These are phyloP conservation scores for Troides helena DNA, from an alignment of 2,888 invertebrate genomes.

Conservation along the genomic window DNA sequence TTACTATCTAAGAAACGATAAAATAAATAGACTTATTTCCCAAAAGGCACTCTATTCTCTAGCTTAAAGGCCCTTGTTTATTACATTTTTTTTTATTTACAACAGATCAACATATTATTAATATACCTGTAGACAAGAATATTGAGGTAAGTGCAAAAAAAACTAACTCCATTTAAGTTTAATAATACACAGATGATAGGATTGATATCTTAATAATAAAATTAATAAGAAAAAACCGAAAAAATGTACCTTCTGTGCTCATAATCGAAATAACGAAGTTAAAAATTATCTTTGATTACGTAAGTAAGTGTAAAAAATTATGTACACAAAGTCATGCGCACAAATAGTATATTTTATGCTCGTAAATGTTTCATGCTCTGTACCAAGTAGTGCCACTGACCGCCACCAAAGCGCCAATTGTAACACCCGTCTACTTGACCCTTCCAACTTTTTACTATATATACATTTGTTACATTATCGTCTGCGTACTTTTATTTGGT, in stretches of 20 bases:
- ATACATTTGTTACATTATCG: slow-evolving; percentile 55
- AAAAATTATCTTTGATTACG: not conserved
- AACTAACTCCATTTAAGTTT: too few species aligned
- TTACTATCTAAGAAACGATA: not conserved
- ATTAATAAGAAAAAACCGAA: too few species aligned
- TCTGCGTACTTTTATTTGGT: slow-evolving; percentile 40
- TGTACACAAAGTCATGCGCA: not conserved
- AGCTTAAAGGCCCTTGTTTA: too few species aligned
- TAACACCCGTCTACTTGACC: slow-evolving; percentile 70
- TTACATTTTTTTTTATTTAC: too few species aligned
- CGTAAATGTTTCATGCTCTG: slow-evolving; percentile 42
- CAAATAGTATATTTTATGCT: slow-evolving; percentile 24
- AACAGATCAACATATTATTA: too few species aligned
- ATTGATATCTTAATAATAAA: too few species aligned
- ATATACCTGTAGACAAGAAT: too few species aligned
- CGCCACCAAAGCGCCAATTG: slow-evolving; percentile 66
- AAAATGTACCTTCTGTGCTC: not conserved
- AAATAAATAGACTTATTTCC: too few species aligned
- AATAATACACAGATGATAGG: too few species aligned
- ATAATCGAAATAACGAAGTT: not conserved
- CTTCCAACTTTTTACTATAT: slow-evolving; percentile 67
- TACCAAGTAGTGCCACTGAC: slow-evolving; percentile 60
- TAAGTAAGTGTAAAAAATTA: not conserved
- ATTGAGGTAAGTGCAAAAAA: too few species aligned
- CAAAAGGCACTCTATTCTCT: too few species aligned